Percentiles rank a stretch among this genome's conserved stretches.
These are phyloP conservation scores for Rhabdomys pumilio DNA, from an alignment of 2,797 vertebrate genomes.

Conservation along the genomic window DNA sequence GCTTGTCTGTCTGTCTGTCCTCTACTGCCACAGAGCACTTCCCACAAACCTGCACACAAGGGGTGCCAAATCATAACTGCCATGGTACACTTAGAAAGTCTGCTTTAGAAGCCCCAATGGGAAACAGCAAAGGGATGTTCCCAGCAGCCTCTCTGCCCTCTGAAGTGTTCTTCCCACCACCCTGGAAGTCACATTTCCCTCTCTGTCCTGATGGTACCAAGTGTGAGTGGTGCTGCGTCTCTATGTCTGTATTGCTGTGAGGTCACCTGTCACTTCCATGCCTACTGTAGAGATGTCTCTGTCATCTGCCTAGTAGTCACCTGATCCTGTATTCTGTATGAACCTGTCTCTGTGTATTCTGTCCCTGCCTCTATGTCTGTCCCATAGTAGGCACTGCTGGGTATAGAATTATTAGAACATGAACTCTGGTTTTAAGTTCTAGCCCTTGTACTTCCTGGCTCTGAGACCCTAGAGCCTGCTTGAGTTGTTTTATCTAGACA, in stretches of 20 bases:
- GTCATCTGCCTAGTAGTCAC: no score
- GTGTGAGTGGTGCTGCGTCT: neutral
- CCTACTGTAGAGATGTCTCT: neutral
- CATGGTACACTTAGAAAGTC: neutral
- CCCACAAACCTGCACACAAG: neutral
- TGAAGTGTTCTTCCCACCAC: neutral
- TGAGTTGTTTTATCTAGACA: neutral
- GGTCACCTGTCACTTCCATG: neutral
- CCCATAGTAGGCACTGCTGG: neutral
- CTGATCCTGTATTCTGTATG: neutral
- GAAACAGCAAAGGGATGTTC: neutral
- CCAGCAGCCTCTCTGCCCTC: neutral
- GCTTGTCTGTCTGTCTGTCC: no score
- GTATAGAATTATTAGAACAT: neutral
- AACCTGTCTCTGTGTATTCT: no score
- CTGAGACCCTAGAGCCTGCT: no score
- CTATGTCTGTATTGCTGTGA: neutral
- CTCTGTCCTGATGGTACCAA: neutral
- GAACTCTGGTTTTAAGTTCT: neutral
- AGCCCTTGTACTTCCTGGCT: neutral
- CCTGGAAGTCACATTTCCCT: neutral
- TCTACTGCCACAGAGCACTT: no score
- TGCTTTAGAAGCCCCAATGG: neutral
- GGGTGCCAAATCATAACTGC: neutral
- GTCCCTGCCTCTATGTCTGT: neutral